These are phyloP conservation scores for Upupa epops DNA, from an alignment of 2,113 vertebrate species.

Conservation along the genomic window DNA sequence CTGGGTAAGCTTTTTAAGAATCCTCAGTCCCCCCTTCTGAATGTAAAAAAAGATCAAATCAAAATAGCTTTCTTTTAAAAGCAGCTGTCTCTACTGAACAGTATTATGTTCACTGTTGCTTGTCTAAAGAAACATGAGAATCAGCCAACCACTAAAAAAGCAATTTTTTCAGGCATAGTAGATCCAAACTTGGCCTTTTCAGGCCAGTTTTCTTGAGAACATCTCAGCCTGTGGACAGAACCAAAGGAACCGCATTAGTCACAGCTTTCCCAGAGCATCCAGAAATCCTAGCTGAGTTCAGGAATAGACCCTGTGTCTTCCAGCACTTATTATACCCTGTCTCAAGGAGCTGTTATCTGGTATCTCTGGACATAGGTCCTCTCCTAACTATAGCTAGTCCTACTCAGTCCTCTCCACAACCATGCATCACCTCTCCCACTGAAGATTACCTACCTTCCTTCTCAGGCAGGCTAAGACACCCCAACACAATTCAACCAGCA, in stretches of 20 bases:
- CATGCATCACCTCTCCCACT: not conserved
- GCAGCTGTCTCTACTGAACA: not conserved
- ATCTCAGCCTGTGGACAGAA: not conserved
- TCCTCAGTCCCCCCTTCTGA: not conserved
- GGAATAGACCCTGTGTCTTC: not conserved
- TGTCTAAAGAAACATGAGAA: not conserved
- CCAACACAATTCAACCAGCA: not conserved
- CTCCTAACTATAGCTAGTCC: not conserved
- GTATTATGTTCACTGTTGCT: not conserved
- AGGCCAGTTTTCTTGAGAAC: not conserved
- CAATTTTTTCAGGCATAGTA: not conserved
- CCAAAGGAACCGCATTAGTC: not conserved
- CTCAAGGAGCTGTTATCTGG: not conserved
- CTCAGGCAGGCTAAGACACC: not conserved
- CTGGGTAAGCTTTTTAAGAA: not conserved
- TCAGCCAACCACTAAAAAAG: not conserved
- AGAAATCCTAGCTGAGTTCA: not conserved
- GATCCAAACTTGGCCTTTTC: not conserved
- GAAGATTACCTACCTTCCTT: not conserved
- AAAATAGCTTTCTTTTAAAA: constrained; percentile 6
- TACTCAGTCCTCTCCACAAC: not conserved
- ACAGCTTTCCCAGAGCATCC: not conserved
- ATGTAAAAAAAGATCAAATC: not conserved
- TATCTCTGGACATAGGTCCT: not conserved
- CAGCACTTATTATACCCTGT: not conserved